phyloP scores from a whole-genome alignment of 2,888 invertebrate species.

The Mycalesis mineus region DNA sequence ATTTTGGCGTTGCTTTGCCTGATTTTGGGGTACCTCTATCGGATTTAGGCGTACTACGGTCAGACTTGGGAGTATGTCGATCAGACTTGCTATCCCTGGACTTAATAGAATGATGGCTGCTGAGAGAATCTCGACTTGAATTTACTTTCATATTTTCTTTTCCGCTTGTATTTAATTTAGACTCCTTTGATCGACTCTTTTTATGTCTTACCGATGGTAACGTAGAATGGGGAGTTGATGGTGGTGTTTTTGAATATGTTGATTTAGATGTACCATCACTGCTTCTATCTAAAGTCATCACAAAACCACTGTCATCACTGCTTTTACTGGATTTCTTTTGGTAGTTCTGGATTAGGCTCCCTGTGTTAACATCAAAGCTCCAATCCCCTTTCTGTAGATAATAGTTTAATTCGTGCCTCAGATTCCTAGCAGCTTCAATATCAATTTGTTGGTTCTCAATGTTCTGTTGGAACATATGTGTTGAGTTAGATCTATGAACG shows the following conservation, averaged over 20 bases:
- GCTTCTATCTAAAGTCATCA: slow-evolving; percentile 73
- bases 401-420: slow-evolving; percentile 70
- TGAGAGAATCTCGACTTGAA: slow-evolving; percentile 72
- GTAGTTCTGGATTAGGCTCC: slow-evolving; percentile 71
- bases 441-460: slow-evolving; percentile 62
- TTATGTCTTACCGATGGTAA: slow-evolving; percentile 70
- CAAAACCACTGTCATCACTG: slow-evolving; percentile 73
- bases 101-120: slow-evolving; percentile 72
- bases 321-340: slow-evolving; percentile 75
- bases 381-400: slow-evolving; percentile 74
- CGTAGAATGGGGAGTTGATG: slow-evolving; percentile 69
- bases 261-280: slow-evolving; percentile 73
- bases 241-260: slow-evolving; percentile 71
- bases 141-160: slow-evolving; percentile 65
- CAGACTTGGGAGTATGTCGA: slow-evolving; percentile 68
- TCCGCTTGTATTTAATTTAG: slow-evolving; percentile 57
- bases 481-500: slow-evolving; percentile 81
- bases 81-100: slow-evolving; percentile 74
- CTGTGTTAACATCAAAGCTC: slow-evolving; percentile 73
- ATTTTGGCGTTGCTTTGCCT: slow-evolving; percentile 66
- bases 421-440: slow-evolving; percentile 68
- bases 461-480: slow-evolving; percentile 76
- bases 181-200: slow-evolving; percentile 70
- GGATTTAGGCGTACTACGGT: slow-evolving; percentile 70
- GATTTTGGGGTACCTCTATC: slow-evolving; percentile 67